phyloP scores from a whole-genome alignment of 2,888 invertebrate genomes.

The Rhogogaster chlorosoma region DNA sequence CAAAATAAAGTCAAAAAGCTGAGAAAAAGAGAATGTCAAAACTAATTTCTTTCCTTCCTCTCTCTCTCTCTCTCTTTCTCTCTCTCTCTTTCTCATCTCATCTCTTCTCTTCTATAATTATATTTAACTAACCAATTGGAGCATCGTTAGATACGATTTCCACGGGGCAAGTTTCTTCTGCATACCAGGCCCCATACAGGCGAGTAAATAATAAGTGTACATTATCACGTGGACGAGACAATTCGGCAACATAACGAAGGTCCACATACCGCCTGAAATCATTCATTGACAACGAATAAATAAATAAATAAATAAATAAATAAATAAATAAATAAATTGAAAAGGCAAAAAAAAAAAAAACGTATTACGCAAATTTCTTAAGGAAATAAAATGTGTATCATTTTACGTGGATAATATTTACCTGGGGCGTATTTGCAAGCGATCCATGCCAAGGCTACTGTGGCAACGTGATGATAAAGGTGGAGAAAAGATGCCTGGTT shows the following conservation, averaged over 20 bases:
- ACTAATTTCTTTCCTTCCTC: too few relatives aligned
- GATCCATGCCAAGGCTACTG: constrained; percentile 82
- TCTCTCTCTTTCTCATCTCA: too few relatives aligned
- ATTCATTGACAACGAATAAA: constrained; percentile 42
- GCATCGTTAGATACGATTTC: constrained; percentile 80
- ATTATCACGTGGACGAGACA: constrained; percentile 86
- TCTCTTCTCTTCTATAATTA: constrained; percentile 20
- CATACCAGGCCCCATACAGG: constrained; percentile 82
- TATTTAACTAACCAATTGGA: constrained; percentile 83
- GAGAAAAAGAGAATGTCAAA: not conserved
- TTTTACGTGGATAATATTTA: constrained; percentile 76
- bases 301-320: not conserved
- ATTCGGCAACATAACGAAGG: constrained; percentile 84
- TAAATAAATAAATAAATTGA: constrained; percentile 26
- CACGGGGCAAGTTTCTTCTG: constrained; percentile 81
- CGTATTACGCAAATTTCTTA: not conserved
- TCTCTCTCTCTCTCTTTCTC: too few relatives aligned
- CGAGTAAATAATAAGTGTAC: constrained; percentile 87
- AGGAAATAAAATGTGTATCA: constrained; percentile 3
- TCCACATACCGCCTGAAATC: constrained; percentile 83
- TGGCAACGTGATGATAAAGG: constrained; percentile 86
- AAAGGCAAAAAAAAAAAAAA: too few relatives aligned
- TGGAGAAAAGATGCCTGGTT: constrained; percentile 87
- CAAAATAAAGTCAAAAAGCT: constrained; percentile 8
- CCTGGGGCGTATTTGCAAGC: constrained; percentile 84